Evolutionary conservation across 2,888 invertebrate genomes (phyloP).

Genomic region (Geophilus truncorum): DNA sequence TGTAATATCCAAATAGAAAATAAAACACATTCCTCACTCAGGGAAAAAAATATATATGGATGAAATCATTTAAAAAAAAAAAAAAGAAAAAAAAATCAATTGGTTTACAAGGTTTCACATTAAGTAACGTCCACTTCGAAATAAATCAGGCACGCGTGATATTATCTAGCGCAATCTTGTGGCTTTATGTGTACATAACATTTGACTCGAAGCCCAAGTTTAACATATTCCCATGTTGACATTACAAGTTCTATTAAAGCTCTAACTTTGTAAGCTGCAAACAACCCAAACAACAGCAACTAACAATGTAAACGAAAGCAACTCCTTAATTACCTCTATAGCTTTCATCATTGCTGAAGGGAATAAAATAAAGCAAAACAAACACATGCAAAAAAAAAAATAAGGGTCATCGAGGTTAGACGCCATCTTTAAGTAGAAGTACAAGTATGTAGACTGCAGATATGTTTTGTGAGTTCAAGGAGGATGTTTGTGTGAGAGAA

Average conservation of each 20-base stretch:
- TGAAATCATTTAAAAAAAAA: too few species aligned
- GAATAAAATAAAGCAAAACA: too few species aligned
- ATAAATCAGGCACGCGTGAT: neutral
- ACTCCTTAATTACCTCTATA: neutral
- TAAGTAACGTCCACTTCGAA: neutral
- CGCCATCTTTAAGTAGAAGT: neutral
- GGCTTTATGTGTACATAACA: constrained; percentile 5
- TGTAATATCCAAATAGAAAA: neutral
- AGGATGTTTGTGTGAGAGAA: neutral
- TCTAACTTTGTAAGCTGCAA: neutral
- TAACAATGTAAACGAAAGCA: neutral
- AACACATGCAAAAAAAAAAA: neutral
- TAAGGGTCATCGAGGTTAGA: neutral
- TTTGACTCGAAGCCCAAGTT: neutral
- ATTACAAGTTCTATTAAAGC: neutral
- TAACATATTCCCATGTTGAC: neutral
- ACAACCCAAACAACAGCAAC: too few species aligned
- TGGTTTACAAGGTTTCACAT: neutral
- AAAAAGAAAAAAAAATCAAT: neutral
- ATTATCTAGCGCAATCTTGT: neutral
- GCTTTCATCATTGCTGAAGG: neutral
- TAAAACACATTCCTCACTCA: neutral
- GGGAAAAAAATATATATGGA: too few species aligned
- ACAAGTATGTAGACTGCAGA: too few species aligned
- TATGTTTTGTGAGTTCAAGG: too few species aligned